These are phyloP conservation scores for Ceratothoa steindachneri DNA, from an alignment of 2,888 invertebrate genomes.

Conservation along the genomic window DNA sequence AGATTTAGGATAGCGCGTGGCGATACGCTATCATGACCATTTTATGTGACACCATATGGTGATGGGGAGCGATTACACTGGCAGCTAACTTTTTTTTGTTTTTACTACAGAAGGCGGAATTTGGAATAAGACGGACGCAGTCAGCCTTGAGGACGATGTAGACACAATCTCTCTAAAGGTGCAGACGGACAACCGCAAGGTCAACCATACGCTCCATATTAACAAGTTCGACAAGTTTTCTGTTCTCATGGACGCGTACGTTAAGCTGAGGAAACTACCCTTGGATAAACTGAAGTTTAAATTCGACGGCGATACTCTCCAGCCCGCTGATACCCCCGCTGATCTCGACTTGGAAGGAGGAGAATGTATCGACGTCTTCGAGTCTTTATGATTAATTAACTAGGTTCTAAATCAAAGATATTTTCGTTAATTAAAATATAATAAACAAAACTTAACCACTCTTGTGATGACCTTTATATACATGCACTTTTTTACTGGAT, in stretches of 20 bases:
- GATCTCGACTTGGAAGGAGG: constrained; percentile 59
- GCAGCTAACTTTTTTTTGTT: too few relatives aligned
- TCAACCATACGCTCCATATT: constrained; percentile 53
- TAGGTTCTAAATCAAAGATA: too few relatives aligned
- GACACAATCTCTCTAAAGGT: constrained; percentile 53
- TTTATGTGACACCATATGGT: too few relatives aligned
- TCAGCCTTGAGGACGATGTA: not conserved
- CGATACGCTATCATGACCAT: too few relatives aligned
- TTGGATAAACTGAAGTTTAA: constrained; percentile 56
- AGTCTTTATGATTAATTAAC: not conserved
- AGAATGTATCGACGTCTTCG: constrained; percentile 57
- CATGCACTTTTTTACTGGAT: too few relatives aligned
- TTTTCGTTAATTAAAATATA: too few relatives aligned
- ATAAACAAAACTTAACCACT: too few relatives aligned
- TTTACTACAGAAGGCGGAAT: not conserved
- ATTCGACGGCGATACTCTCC: constrained; percentile 59
- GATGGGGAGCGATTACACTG: too few relatives aligned
- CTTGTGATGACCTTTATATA: too few relatives aligned
- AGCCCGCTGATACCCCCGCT: constrained; percentile 54
- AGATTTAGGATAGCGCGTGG: too few relatives aligned
- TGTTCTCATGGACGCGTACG: constrained; percentile 56
- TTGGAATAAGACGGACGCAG: not conserved
- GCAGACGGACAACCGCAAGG: constrained; percentile 56
- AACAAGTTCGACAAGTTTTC: constrained; percentile 53
- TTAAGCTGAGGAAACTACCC: constrained; percentile 56